phyloP scores from a whole-genome alignment of 1,140 invertebrate genomes.

The Globodera rostochiensis region DNA sequence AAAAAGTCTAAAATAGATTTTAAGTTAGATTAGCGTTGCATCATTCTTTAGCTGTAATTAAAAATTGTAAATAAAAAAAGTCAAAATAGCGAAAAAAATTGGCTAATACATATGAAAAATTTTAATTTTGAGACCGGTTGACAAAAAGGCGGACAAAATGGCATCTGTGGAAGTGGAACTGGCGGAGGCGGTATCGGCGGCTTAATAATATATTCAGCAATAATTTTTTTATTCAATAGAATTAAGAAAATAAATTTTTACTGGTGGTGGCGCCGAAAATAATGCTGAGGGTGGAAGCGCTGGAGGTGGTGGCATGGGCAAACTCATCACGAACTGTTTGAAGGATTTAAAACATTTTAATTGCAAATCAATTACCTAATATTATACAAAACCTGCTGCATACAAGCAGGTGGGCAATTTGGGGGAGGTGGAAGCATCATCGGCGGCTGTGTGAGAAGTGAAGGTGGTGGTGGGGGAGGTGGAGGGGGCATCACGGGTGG shows the following conservation, averaged over 20 bases:
- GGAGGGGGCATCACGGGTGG: not conserved
- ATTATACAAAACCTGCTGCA: not conserved
- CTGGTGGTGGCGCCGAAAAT: not conserved
- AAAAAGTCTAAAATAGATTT: no score
- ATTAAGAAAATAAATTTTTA: no score
- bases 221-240: no score
- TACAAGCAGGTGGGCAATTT: not conserved
- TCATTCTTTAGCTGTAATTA: no score
- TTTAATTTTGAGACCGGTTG: not conserved
- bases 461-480: not conserved
- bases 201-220: not conserved
- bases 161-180: not conserved
- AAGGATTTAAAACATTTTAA: no score
- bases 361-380: no score
- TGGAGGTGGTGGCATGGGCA: not conserved
- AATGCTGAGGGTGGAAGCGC: not conserved
- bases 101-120: no score
- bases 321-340: conserved; percentile 3
- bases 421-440: not conserved
- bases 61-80: no score
- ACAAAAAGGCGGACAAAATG: not conserved
- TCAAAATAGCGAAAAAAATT: no score
- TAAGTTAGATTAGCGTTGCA: no score
- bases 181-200: not conserved
- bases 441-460: not conserved